phyloP scores from a whole-genome alignment of 23 tunicate species.

The Trididemnum nubilum region DNA sequence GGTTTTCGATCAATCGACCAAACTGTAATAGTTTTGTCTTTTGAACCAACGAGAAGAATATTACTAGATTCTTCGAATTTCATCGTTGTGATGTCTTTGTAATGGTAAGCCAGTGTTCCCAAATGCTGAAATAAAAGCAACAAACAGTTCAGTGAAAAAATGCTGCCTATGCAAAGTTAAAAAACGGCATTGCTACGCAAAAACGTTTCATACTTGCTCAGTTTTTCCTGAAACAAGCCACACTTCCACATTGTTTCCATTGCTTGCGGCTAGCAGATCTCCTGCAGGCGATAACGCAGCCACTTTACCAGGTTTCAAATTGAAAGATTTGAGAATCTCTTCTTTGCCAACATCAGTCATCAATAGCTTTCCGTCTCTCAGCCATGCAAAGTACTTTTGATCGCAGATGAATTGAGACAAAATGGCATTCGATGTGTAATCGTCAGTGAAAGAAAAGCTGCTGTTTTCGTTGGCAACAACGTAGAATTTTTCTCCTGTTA shows the following conservation, averaged over 20 bases:
- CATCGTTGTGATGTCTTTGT: constrained; percentile 31
- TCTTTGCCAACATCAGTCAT: neutral
- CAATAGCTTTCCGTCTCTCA: neutral
- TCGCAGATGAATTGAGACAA: neutral
- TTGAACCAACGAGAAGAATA: constrained; percentile 44
- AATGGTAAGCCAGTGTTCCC: constrained; percentile 32
- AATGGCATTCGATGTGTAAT: neutral
- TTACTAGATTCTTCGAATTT: constrained; percentile 15
- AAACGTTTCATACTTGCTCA: neutral
- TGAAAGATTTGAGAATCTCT: neutral
- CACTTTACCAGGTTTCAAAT: neutral
- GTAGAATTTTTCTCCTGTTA: neutral
- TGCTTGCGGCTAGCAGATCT: constrained; percentile 9
- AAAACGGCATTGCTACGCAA: too few relatives aligned
- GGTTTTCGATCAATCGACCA: constrained; percentile 12
- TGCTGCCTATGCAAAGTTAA: too few relatives aligned
- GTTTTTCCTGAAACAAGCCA: neutral
- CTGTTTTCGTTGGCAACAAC: neutral
- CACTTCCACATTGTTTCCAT: constrained; percentile 14
- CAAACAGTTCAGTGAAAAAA: too few relatives aligned
- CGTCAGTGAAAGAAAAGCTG: neutral
- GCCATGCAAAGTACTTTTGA: neutral
- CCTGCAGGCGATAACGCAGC: constrained; percentile 4
- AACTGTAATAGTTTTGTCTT: constrained; percentile 36
- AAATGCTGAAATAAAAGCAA: constrained; percentile 8